Evolutionary conservation across 2,113 vertebrate species (phyloP).

Genomic region (Chaetodon trifascialis): DNA sequence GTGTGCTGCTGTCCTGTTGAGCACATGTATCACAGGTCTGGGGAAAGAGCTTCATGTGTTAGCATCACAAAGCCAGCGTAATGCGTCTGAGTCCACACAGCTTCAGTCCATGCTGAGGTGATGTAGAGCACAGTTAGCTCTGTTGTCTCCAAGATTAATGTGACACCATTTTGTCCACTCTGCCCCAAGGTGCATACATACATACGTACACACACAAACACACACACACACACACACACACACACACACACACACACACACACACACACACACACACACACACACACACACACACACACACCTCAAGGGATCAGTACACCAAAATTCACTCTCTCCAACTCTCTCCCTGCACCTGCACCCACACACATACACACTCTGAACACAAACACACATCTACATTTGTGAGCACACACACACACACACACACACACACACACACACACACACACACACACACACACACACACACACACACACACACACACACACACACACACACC

Average conservation of each 20-base stretch:
- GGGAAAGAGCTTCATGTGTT: background rate
- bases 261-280: conserved; percentile 22
- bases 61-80: background rate
- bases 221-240: conserved; percentile 14
- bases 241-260: conserved; percentile 1
- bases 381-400: conserved; percentile 35
- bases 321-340: conserved; percentile 51
- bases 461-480: conserved; percentile 41
- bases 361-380: conserved; percentile 17
- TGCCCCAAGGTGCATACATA: conserved; percentile 30
- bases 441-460: too few relatives aligned
- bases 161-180: conserved; percentile 64
- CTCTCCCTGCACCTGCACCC: background rate
- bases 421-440: conserved; percentile 50
- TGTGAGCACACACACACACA: background rate
- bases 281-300: conserved; percentile 8
- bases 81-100: conserved; percentile 11
- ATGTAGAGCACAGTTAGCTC: conserved; percentile 43
- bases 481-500: conserved; percentile 40
- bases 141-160: conserved; percentile 57
- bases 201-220: background rate
- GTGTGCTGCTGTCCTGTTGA: background rate
- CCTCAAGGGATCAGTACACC: conserved; percentile 44
- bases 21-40: background rate
- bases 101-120: conserved; percentile 48